Evolutionary conservation across 2,888 invertebrate species (phyloP), one percentile per base, ranked within the genome.

Genomic region (Temnothorax unifasciatus): DNA sequence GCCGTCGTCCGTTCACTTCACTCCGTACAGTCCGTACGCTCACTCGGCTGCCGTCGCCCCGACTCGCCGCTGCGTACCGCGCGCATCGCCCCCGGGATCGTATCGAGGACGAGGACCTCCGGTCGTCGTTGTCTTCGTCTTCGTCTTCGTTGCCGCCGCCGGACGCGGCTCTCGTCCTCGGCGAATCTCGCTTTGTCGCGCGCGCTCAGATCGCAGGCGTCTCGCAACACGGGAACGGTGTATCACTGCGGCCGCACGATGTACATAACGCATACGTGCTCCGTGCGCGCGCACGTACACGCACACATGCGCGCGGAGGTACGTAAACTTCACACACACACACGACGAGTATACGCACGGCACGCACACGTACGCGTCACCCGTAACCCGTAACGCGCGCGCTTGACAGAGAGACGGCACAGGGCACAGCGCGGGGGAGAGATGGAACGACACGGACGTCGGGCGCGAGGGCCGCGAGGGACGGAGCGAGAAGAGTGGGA

Each of bases 1-100:
- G 83, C 61, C 69, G 34, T 6, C 34, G 34, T 34, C 34, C 79
- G 75, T 66, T 66, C 83, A 76, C 83, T 88, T 76, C 66, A 83
- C 77, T 82, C 92, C 34, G 34, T 34, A 4, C 25, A 21, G 21
- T 34, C 34, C 85, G 82, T 85, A 86, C 50, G 52, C 9, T 21
- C 66, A 3, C 71, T 50, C 84, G 64, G 91, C 91, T 92, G 92
- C 91, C 92, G 92, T 92, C 88, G 88, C 86, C 87, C 11, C 69
- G 25, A 41, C 75, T 63, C 82, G 47, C 57, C 74, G 52, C 15
- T n/a, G 52, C 52, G 11, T 18, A 41, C n/a, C 44, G 41, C 59
- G 41, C 59, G 25, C 34, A 61, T 61, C 50, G 34, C 34, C 34
- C 11, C 15, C 15, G 41, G 2, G 18, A 44, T 44, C 74, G 69